Evolutionary conservation across 2,888 invertebrate species (phyloP), one percentile per base, ranked within the genome.

Genomic region (Halictus quadricinctus): DNA sequence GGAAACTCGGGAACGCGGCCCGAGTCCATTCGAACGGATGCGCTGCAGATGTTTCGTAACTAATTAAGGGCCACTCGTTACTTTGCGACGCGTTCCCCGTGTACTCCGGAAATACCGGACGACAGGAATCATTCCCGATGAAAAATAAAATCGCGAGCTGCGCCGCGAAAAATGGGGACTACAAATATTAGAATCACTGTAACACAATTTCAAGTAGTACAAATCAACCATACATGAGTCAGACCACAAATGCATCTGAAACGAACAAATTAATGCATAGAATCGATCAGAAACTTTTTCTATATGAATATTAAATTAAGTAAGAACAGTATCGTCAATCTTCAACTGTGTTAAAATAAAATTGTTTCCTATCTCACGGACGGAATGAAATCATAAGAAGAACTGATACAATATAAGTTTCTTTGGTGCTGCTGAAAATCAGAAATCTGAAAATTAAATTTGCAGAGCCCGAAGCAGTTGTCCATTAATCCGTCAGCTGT

Each of bases 61-160:
- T 84, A 85, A 85, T 85, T 85, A 84, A 80, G 75, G 80, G 36
- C 18, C 21, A 66, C 78, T 72, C 85, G 85, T 81, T 81, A 77
- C 80, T 5, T 69, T 15, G 29, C 58, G 36, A 58, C 72, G 25
- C 7, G 29, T 54, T 54, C 21, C 50, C 21, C 50, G 50, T 54
- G 21, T 21, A 21, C 21, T 8, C 50, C 21, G 50, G 50, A 8
- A 54, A 21, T 21, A 54, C 10, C 8, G 43, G 43, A 43, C 43
- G 10, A 54, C 50, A 21, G 8, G 50, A 21, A 21, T 2, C 50
- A 18, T 21, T 54, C 8, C 8, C 21, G 8, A 50, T 7, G 50
- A 21, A 21, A 50, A 21, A 50, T 50, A 50, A 50, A 50, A 50
- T 50, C 21, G 21, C 36, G 36, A 36, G 36, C 36, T 36, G 36